Conservation (phyloP, 2,113 vertebrate species). For the Menidia beryllina region DNA sequence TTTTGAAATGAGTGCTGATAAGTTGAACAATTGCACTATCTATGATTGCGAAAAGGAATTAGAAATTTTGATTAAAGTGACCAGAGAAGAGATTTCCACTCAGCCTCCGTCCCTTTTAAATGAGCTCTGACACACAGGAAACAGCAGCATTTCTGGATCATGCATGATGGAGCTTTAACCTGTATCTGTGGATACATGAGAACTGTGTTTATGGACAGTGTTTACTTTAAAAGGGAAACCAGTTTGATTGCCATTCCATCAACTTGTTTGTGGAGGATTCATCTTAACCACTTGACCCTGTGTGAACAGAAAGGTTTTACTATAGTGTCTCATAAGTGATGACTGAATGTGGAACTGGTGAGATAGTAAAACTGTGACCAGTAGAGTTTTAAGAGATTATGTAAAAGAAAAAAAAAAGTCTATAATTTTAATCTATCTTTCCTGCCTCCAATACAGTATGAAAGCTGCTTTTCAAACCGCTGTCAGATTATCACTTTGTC, state of each 20-base stretch:
- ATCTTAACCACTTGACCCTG: neutral
- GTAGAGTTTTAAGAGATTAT: conserved; percentile 12
- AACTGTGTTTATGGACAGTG: no score
- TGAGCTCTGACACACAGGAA: no score
- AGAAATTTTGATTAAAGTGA: no score
- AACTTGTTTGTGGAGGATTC: neutral
- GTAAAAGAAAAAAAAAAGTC: conserved; percentile 18
- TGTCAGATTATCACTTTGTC: conserved; percentile 49
- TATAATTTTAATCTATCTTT: conserved; percentile 13
- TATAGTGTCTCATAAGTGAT: neutral
- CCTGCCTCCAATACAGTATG: neutral
- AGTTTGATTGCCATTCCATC: neutral
- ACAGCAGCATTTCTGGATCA: no score
- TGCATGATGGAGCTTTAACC: no score
- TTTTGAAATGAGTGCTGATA: no score
- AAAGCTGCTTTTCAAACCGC: conserved; percentile 32
- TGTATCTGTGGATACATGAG: no score
- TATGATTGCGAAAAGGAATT: no score
- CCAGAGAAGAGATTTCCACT: no score
- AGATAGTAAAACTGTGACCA: conserved; percentile 3
- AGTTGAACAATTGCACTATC: no score
- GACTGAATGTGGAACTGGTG: neutral
- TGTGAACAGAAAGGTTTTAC: neutral
- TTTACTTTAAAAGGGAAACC: neutral
- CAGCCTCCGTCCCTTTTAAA: no score